These are phyloP conservation scores for Clitarchus hookeri DNA, from an alignment of 2,888 invertebrate species.

Conservation along the genomic window DNA sequence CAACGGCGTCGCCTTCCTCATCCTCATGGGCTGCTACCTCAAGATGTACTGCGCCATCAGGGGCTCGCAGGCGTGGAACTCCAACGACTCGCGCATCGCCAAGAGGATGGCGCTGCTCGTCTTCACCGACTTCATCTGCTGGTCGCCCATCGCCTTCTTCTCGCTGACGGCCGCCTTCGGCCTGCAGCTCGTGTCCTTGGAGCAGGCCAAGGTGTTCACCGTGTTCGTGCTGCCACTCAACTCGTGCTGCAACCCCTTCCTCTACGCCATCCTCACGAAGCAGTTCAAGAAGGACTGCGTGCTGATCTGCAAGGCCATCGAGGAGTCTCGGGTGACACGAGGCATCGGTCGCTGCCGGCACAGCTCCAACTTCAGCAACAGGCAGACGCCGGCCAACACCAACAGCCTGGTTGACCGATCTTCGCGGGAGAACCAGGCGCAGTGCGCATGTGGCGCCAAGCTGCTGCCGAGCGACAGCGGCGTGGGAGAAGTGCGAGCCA, in stretches of 20 bases:
- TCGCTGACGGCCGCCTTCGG: slow-evolving; percentile 93
- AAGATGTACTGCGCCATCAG: slow-evolving; percentile 98
- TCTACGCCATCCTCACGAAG: slow-evolving; percentile 96
- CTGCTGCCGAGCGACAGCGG: slow-evolving; percentile 59
- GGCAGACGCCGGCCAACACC: slow-evolving; percentile 85
- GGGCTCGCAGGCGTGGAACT: slow-evolving; percentile 97
- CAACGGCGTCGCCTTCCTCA: slow-evolving; percentile 92
- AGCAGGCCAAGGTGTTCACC: slow-evolving; percentile 93
- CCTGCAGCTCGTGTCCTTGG: slow-evolving; percentile 84
- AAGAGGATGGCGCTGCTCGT: slow-evolving; percentile 96
- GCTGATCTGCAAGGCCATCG: slow-evolving; percentile 92
- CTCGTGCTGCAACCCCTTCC: slow-evolving; percentile 96
- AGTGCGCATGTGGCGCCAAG: slow-evolving; percentile 63
- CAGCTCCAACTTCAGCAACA: slow-evolving; percentile 84
- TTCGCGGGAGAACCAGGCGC: slow-evolving; percentile 70
- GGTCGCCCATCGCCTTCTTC: slow-evolving; percentile 97
- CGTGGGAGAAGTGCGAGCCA: slow-evolving; percentile 45
- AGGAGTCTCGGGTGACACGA: slow-evolving; percentile 87
- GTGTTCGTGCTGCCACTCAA: slow-evolving; percentile 95
- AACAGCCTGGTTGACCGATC: slow-evolving; percentile 82
- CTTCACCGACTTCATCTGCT: slow-evolving; percentile 96
- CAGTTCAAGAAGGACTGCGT: slow-evolving; percentile 98
- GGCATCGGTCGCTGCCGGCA: slow-evolving; percentile 86
- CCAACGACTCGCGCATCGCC: slow-evolving; percentile 94
- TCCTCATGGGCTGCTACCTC: slow-evolving; percentile 93